Evolutionary conservation across 2,888 invertebrate genomes (phyloP).

Genomic region (Campoletis raptor): DNA sequence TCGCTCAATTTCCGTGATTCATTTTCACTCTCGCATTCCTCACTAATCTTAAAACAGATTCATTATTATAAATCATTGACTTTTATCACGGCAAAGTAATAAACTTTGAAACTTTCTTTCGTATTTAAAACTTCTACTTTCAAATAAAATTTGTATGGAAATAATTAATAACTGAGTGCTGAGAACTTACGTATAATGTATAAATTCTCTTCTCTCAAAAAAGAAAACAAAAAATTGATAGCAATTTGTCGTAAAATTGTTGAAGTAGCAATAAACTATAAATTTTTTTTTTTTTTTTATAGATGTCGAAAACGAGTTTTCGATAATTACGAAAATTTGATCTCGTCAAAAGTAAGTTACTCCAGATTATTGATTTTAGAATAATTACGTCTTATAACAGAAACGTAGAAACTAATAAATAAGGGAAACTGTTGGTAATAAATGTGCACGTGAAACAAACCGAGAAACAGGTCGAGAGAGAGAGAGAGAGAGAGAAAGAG

Average conservation of each 20-base stretch:
- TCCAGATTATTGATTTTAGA: not conserved
- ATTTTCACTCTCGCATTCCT: conserved; percentile 65
- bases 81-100: conserved; percentile 36
- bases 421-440: conserved; percentile 15
- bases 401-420: conserved; percentile 17
- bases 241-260: not conserved
- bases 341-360: not conserved
- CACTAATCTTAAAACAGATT: conserved; percentile 17
- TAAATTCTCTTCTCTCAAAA: not conserved
- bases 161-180: not conserved
- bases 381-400: not conserved
- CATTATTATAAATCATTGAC: conserved; percentile 40
- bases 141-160: not conserved
- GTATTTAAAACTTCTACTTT: not conserved
- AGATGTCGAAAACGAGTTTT: not conserved
- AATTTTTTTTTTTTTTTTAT: too few species aligned
- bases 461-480: conserved; percentile 21
- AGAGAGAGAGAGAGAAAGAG: not conserved
- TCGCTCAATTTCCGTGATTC: conserved; percentile 43
- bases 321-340: not conserved
- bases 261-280: too few species aligned
- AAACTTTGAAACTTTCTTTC: conserved; percentile 14
- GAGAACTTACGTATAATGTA: not conserved
- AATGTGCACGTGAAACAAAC: conserved; percentile 33
- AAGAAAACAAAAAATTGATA: not conserved